These are phyloP conservation scores for Hypocryptadius cinnamomeus DNA, from an alignment of 2,113 vertebrate species.

Conservation along the genomic window DNA sequence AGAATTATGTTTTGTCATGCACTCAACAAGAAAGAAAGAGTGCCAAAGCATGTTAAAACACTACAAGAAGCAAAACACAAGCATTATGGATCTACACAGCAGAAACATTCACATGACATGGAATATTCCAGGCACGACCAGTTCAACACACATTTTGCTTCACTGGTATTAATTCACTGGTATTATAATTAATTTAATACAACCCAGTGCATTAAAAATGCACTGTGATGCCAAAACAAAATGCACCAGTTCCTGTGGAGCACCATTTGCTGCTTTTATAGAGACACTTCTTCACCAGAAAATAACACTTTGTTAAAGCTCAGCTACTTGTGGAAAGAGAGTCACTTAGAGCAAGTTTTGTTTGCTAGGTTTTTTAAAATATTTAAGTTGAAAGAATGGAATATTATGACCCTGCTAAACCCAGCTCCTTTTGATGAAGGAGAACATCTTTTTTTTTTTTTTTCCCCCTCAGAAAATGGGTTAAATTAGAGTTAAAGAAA, in stretches of 20 bases:
- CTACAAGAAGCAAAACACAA: neutral
- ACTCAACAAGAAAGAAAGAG: neutral
- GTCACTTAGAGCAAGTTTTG: neutral
- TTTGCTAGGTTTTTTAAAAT: neutral
- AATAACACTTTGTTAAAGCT: neutral
- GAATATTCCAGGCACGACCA: neutral
- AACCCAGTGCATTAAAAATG: neutral
- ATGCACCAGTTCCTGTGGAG: neutral
- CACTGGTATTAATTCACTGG: no score
- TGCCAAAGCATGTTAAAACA: neutral
- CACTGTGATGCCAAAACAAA: neutral
- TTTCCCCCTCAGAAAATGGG: neutral
- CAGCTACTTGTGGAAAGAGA: neutral
- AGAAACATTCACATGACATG: neutral
- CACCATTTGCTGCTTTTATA: neutral
- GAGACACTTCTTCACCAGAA: neutral
- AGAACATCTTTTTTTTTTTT: neutral
- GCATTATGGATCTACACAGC: neutral
- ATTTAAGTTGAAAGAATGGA: neutral
- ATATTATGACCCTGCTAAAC: neutral
- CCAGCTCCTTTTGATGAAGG: neutral
- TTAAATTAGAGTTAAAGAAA: neutral
- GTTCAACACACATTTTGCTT: neutral
- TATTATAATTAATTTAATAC: no score
- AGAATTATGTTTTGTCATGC: neutral